These are phyloP conservation scores for Caenorhabditis imperialis DNA, from an alignment of 2,888 invertebrate species.

Conservation along the genomic window DNA sequence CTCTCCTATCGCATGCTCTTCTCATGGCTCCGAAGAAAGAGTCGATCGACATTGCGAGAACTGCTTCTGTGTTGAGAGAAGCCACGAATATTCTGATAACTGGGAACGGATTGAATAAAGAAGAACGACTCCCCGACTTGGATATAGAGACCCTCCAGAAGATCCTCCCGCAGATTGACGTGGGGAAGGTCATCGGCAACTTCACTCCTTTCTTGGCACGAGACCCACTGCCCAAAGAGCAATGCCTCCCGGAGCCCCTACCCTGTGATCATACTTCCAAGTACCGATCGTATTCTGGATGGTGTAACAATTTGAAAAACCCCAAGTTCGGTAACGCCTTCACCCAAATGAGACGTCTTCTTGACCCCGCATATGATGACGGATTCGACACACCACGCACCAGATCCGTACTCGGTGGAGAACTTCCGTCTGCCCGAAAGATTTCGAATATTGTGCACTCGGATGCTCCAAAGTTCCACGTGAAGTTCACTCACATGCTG, in stretches of 20 bases:
- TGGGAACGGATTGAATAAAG: constrained; percentile 69
- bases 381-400: constrained; percentile 80
- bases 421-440: constrained; percentile 73
- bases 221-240: constrained; percentile 64
- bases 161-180: constrained; percentile 75
- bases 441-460: constrained; percentile 71
- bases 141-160: constrained; percentile 72
- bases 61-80: constrained; percentile 75
- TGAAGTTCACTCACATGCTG: constrained; percentile 79
- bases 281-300: constrained; percentile 87
- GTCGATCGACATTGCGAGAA: constrained; percentile 74
- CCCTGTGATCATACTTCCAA: constrained; percentile 78
- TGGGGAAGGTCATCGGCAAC: constrained; percentile 73
- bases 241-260: constrained; percentile 75
- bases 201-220: constrained; percentile 69
- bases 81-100: constrained; percentile 75
- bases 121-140: constrained; percentile 73
- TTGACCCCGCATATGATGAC: constrained; percentile 86
- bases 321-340: constrained; percentile 76
- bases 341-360: constrained; percentile 70
- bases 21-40: constrained; percentile 77
- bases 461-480: constrained; percentile 70
- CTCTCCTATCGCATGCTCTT: constrained; percentile 72
- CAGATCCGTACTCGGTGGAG: constrained; percentile 61
- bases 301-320: constrained; percentile 85